Base-by-base conservation (phyloP, 2,888 invertebrate species). In the Catocala fraxini region DNA sequence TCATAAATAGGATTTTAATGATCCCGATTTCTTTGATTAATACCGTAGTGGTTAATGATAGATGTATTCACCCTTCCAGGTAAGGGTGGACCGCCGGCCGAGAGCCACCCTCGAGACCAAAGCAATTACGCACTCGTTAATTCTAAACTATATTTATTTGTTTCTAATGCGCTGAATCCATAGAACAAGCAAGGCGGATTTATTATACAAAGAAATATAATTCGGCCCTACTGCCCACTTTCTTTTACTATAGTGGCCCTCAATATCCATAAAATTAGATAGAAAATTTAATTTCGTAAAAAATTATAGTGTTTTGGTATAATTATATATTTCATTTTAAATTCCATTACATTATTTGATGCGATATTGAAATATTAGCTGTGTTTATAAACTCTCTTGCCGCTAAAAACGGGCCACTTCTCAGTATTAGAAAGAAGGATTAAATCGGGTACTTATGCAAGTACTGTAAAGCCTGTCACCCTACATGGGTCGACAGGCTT, bases 81-180 rank as follows among this genome's bases (percentile, higher is more conserved):
- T 89, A 91, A 85, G 86, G 86, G 82, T 80, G 73, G 91, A 89
- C 89, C 91, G 89, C 91, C 91, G 86, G 88, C 88, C 77, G 84
- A 58, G 90, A 87, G 75, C 90, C 92, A 92, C 92, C 92, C 93
- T 89, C 82, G 86, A 78, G 86, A 68, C 89, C 84, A 87, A 89
- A 88, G 66, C 90, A 90, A 92, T 93, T 90, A 92, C 89, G 90
- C 88, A 91, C 91, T 90, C 90, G 92, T 93, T 92, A 91, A 87
- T 86, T 88, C 82, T 85, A 82, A 89, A 87, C 84, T 81, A 81
- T 85, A 89, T 88, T 88, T 84, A 85, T 89, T 77, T 86, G 84
- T 87, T 90, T 89, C 55, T 88, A 5, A 39, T 87, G 84, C 71
- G 69, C 74, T 75, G 75, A 73, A 82, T 75, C 75, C 70, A 68